These are phyloP conservation scores for Zosterops japonicus DNA, from an alignment of 2,113 vertebrate genomes.

Conservation along the genomic window DNA sequence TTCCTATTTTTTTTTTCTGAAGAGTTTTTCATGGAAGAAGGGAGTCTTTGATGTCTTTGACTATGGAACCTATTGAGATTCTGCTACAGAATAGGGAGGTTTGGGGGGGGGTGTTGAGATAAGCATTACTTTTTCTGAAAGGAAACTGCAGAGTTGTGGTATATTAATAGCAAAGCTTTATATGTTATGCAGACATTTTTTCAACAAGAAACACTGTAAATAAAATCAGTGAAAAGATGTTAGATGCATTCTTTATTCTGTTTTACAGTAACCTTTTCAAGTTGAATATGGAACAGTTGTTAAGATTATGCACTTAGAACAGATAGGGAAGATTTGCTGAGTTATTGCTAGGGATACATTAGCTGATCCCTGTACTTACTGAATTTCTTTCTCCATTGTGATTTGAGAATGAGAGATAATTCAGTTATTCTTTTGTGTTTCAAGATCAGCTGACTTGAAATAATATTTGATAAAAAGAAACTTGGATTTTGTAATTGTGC, in stretches of 20 bases:
- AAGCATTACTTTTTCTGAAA: background rate
- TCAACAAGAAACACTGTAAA: background rate
- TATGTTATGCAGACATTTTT: background rate
- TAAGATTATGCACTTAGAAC: fast-evolving
- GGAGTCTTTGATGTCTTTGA: background rate
- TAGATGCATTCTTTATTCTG: background rate
- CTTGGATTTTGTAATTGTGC: background rate
- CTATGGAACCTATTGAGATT: background rate
- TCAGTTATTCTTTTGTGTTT: background rate
- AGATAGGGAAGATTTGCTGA: background rate
- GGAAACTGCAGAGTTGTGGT: background rate
- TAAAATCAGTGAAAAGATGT: background rate
- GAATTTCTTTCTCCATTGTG: background rate
- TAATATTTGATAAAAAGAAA: background rate
- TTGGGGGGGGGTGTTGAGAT: background rate
- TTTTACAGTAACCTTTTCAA: background rate
- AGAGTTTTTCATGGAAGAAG: background rate
- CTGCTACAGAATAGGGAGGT: background rate
- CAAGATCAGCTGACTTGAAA: background rate
- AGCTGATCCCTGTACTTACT: background rate
- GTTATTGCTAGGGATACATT: background rate
- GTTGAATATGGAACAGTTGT: background rate
- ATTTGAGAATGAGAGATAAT: background rate
- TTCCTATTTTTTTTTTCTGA: background rate
- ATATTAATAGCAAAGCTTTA: background rate